phyloP scores from a whole-genome alignment of 2,113 vertebrate genomes.

The Pycnonotus jocosus region DNA sequence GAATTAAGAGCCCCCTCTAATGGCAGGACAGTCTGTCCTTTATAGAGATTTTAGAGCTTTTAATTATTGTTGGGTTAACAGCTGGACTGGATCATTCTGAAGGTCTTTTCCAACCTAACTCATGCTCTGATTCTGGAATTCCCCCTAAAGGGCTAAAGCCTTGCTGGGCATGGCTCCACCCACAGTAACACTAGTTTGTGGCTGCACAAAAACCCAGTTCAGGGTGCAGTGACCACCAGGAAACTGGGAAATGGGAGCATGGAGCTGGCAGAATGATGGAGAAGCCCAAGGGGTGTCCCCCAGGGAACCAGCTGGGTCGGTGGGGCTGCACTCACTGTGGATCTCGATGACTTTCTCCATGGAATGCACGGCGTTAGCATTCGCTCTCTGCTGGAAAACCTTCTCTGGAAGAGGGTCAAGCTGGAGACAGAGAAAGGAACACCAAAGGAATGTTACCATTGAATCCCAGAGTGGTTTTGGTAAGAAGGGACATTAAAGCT shows the following conservation, averaged over 20 bases:
- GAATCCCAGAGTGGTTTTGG: not conserved
- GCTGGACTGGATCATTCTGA: not conserved
- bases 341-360: constrained; percentile 93
- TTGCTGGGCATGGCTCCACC: rapidly evolving
- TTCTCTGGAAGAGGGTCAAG: constrained; percentile 86
- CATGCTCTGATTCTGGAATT: not conserved
- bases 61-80: not conserved
- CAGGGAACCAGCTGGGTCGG: not conserved
- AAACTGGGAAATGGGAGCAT: rapidly evolving
- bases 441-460: not conserved
- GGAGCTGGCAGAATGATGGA: not conserved
- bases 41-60: not conserved
- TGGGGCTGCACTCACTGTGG: constrained; percentile 80
- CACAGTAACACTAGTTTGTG: not conserved
- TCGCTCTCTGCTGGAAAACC: constrained; percentile 87
- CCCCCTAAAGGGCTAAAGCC: not conserved
- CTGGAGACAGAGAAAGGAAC: constrained; percentile 43
- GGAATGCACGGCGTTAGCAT: constrained; percentile 86
- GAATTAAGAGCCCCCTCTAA: not conserved
- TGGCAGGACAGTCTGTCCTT: not conserved
- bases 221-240: rapidly evolving
- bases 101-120: not conserved
- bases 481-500: not conserved
- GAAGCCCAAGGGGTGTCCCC: not conserved
- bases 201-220: not conserved